Evolutionary conservation across 2,888 invertebrate species (phyloP), one percentile per base, ranked within the genome.

Genomic region (Empis stercorea): DNA sequence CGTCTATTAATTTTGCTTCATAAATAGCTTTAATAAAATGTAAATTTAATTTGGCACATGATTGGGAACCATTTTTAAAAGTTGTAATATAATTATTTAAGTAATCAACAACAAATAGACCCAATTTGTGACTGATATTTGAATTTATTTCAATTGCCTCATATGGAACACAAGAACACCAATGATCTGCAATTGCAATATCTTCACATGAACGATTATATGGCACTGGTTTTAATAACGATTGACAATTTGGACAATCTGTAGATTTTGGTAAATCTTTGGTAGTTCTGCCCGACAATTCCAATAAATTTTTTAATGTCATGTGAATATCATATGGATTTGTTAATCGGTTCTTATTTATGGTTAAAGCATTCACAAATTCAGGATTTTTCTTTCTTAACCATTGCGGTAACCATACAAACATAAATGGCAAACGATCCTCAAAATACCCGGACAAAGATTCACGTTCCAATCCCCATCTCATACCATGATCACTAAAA

Each of bases 401-500:
- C 65, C 72, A 72, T 10, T 71, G 65, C 0, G 88, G 87, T 40
- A 81, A 53, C 71, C 78, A 80, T 17, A 87, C 65, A 58, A 80
- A 84, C 37, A 86, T 71, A 56, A 80, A 80, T 0, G 88, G 87
- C 55, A 87, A 60, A 13, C 86, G 76, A 56, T 87, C 85, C 59
- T 88, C 87, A 56, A 84, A 76, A 73, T 83, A 87, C 0, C 86
- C 84, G 27, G 80, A 76, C 51, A 78, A 71, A 3, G 80, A 77
- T 50, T 76, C 69, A 3, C 87, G 73, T 38, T 80, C 74, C n/a
- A 76, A 74, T 0, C 87, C 87, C 61, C 81, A 86, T 11, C 87
- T 73, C 59, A 85, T 74, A 0, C 88, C 87, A 57, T 87, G 87
- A 60, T 87, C 87, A 58, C 87, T 86, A 46, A 87, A 71, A 54